phyloP scores from a whole-genome alignment of 2,113 vertebrate genomes.

The Hippocampus zosterae region DNA sequence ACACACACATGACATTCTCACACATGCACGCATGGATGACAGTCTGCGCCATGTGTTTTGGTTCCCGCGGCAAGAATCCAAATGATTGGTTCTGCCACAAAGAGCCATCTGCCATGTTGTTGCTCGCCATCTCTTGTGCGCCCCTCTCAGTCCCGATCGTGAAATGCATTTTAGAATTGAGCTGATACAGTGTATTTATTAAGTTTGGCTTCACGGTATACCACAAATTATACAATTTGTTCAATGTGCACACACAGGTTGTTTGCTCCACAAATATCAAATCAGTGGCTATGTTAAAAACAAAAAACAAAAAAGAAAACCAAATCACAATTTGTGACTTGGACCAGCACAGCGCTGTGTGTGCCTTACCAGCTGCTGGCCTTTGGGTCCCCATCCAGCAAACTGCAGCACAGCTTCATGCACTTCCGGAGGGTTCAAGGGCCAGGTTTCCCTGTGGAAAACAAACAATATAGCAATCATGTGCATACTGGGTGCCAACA shows the following conservation, averaged over 20 bases:
- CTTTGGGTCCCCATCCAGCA: conserved; percentile 92
- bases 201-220: conserved; percentile 1
- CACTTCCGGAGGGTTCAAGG: conserved; percentile 88
- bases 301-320: too few species aligned
- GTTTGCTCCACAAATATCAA: background rate
- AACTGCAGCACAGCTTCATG: conserved; percentile 85
- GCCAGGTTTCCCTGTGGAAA: conserved; percentile 82
- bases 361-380: conserved; percentile 91
- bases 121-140: conserved; percentile 19
- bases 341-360: background rate
- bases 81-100: conserved; percentile 32
- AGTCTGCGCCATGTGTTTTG: conserved; percentile 28
- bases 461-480: conserved; percentile 1
- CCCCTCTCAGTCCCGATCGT: conserved; percentile 16
- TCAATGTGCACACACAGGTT: background rate
- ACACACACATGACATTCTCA: conserved; percentile 3
- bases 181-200: background rate
- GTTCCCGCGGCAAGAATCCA: conserved; percentile 8
- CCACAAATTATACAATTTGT: background rate
- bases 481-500: background rate
- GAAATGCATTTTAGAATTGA: conserved; percentile 9
- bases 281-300: too few species aligned
- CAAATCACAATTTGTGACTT: too few species aligned
- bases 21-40: conserved; percentile 2
- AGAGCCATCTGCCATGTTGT: conserved; percentile 55